Percentiles rank a stretch among this genome's conserved stretches.
phyloP scores from a whole-genome alignment of 2,797 vertebrate species.

The Varecia variegata region DNA sequence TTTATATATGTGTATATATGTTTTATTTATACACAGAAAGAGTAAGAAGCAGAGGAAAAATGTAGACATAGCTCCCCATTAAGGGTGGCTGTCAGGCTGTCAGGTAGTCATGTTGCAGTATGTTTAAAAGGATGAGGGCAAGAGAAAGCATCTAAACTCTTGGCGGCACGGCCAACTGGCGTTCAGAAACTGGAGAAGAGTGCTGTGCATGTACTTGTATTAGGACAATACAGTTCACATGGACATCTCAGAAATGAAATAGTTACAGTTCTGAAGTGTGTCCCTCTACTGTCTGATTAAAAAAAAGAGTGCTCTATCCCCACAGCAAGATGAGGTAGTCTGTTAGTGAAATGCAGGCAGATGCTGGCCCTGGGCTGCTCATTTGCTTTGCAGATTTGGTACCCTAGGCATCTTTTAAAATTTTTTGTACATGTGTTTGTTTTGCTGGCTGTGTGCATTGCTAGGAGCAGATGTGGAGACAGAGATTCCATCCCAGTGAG shows the following conservation, averaged over 20 bases:
- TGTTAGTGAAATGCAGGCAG: not conserved
- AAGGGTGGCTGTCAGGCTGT: not conserved
- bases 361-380: not conserved
- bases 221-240: not conserved
- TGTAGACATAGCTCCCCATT: not conserved
- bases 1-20: not conserved
- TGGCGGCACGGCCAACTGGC: not conserved
- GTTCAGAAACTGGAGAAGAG: not conserved
- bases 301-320: not conserved
- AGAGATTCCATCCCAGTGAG: not conserved
- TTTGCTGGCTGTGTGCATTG: not conserved
- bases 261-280: not conserved
- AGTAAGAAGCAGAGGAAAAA: not conserved
- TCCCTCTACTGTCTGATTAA: not conserved
- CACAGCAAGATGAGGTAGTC: slow-evolving; percentile 24
- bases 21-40: not conserved
- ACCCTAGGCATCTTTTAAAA: not conserved
- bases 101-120: not conserved
- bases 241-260: not conserved
- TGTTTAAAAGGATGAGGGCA: slow-evolving; percentile 13
- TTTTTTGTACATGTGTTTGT: not conserved
- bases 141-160: slow-evolving; percentile 2
- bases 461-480: slow-evolving; percentile 19
- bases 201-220: not conserved
- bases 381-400: slow-evolving; percentile 42